These are phyloP conservation scores for Laticauda colubrina DNA, from an alignment of 2,113 vertebrate genomes.

Conservation along the genomic window DNA sequence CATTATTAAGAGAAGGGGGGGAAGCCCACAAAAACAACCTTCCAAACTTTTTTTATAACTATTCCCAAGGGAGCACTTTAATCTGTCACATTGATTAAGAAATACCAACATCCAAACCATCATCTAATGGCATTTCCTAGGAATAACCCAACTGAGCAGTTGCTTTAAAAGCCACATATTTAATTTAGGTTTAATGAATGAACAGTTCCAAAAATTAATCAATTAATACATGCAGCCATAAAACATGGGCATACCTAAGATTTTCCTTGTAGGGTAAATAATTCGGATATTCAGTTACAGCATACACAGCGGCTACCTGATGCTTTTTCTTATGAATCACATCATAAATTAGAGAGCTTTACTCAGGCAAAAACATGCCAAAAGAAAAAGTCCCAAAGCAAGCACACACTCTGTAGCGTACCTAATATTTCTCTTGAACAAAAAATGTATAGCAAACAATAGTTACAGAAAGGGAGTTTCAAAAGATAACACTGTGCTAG, in stretches of 20 bases:
- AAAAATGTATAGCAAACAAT: constrained; percentile 44
- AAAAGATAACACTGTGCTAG: constrained; percentile 45
- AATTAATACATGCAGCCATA: neutral
- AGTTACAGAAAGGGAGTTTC: constrained; percentile 46
- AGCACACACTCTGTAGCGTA: constrained; percentile 22
- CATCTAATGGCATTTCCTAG: neutral
- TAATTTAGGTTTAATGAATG: neutral
- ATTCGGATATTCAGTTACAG: constrained; percentile 24
- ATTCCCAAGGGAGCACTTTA: neutral
- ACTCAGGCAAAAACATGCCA: neutral
- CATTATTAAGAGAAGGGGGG: neutral
- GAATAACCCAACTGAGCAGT: neutral
- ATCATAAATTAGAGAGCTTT: constrained; percentile 46
- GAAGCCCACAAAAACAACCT: neutral
- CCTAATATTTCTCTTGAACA: constrained; percentile 41
- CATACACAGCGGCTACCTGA: neutral
- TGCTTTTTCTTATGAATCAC: constrained; percentile 45
- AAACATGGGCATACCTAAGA: neutral
- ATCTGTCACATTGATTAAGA: neutral
- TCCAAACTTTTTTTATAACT: neutral
- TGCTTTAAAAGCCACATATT: neutral
- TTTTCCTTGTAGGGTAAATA: neutral
- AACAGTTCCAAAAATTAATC: neutral
- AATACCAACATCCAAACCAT: neutral
- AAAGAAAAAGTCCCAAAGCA: constrained; percentile 17